Evolutionary conservation across 2,888 invertebrate species (phyloP), one percentile per base, ranked within the genome.

Genomic region (Lottia scabra): DNA sequence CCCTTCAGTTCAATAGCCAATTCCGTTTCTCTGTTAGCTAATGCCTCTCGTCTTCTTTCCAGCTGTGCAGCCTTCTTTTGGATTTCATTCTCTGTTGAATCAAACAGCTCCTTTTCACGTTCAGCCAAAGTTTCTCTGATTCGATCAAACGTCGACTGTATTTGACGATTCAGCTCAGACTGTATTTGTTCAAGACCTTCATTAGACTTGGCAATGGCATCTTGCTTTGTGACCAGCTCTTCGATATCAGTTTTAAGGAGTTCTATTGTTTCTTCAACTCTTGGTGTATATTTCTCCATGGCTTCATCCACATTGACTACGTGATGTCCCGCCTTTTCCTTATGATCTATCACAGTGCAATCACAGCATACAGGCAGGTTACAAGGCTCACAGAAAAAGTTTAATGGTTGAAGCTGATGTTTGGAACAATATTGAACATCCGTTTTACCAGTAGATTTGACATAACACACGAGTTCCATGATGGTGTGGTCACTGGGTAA

Each of bases 301-400:
- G 86, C 86, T 72, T 84, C 86, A 27, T 85, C 84, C 2, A 86
- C 81, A 73, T 84, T 86, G 74, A 85, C 82, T 1, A 86, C 86
- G 38, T 79, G 69, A 72, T 86, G 86, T 4, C 85, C 85, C 63
- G 78, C 80, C 12, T 78, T 74, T 72, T 86, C 84, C 72, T 85
- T 85, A 76, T 86, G 86, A 68, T 86, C 86, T 45, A 86, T 77
- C 8, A 86, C 85, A 3, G 86, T 86, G 63, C 86, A 86, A 72
- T 86, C 86, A 75, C 86, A 84, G 68, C 86, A 86, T 19, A 86
- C 85, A 0, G 86, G 86, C 65, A 77, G 75, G 70, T 84, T 84
- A 73, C 86, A 86, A 0, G 85, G 85, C 76, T 86, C 86, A 75
- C 87, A 87, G 81, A 87, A 87, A 75, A 87, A 87, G 80, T 86